Evolutionary conservation across 2,888 invertebrate species (phyloP).

Genomic region (Cecidostiba fungosa): DNA sequence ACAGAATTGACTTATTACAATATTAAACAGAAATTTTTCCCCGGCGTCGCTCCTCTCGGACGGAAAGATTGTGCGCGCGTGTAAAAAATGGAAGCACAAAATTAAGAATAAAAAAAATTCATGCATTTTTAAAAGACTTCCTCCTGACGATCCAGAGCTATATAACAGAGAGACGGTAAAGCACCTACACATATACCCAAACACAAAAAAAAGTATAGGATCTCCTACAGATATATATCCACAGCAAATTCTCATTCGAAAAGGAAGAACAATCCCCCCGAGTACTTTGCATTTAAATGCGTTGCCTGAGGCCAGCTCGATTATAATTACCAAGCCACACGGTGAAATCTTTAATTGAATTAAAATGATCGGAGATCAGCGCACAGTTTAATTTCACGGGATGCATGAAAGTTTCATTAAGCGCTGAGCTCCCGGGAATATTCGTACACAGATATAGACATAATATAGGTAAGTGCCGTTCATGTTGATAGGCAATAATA

Average conservation of each 20-base stretch:
- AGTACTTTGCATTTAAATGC: constrained; percentile 27
- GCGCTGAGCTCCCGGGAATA: not conserved
- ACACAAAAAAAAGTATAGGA: too few species aligned
- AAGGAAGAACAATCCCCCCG: not conserved
- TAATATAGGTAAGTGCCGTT: not conserved
- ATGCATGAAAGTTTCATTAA: constrained; percentile 27
- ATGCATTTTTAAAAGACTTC: constrained; percentile 39
- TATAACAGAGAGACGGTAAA: not conserved
- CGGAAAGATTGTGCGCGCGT: not conserved
- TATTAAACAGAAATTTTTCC: constrained; percentile 17
- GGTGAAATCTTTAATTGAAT: constrained; percentile 41
- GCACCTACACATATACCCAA: too few species aligned
- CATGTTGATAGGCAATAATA: not conserved
- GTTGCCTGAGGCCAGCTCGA: not conserved
- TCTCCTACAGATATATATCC: not conserved
- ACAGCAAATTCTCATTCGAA: not conserved
- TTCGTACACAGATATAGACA: not conserved
- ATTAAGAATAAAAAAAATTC: constrained; percentile 25
- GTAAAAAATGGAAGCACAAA: not conserved
- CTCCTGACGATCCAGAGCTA: not conserved
- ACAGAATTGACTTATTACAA: constrained; percentile 25
- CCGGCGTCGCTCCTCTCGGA: not conserved
- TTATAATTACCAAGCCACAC: constrained; percentile 5
- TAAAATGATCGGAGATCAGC: not conserved
- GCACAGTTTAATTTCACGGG: constrained; percentile 16